Base-by-base conservation (phyloP, 92 coral and sea anemone species). In the Porites evermanni region DNA sequence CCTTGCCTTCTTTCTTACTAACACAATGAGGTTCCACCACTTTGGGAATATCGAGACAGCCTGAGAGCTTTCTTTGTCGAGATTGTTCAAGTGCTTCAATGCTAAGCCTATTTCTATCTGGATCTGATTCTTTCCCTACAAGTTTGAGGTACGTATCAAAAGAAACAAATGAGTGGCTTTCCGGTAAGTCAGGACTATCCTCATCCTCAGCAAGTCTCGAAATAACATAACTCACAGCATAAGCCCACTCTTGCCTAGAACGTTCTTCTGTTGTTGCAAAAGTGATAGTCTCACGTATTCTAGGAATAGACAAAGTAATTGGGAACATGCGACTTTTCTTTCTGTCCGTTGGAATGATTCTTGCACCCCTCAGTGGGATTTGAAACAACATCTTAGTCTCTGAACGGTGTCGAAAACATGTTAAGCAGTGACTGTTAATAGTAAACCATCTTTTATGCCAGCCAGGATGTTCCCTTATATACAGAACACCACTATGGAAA, bases 401-500 rank as follows among this genome's bases (percentile, higher is more conserved):
- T 60, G 94, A 92, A 65, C 93, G 88, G 47, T 92, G 91, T 78
- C 84, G 86, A 75, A 76, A 94, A 74, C 98, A 94, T 77, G 87
- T 94, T 56, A 94, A 78, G 72, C 98, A 94, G 52, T 91, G 92
- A 21, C 88, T 92, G 21, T 87, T 94, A 7, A 94, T 74, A 2
- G 87, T 77, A 85, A 94, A 90, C 95, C 98, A 94, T 16, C 98
- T 92, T 69, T 94, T 94, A 71, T 94, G 95, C 98, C 98, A 94
- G 23, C 95, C 98, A 51, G 98, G 95, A 24, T 91, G 94, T 75
- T 94, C 95, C 67, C 98, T 86, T 29, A 94, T 91, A 82, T 94
- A 94, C 86, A 94, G 63, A 8, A 79, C 84, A 17, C 98, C 94
- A 69, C 86, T 79, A 50, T 92, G 89, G 60, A 94, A 74, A 71